phyloP scores from a whole-genome alignment of 2,888 invertebrate species.

The Caenorhabditis zanzibari region DNA sequence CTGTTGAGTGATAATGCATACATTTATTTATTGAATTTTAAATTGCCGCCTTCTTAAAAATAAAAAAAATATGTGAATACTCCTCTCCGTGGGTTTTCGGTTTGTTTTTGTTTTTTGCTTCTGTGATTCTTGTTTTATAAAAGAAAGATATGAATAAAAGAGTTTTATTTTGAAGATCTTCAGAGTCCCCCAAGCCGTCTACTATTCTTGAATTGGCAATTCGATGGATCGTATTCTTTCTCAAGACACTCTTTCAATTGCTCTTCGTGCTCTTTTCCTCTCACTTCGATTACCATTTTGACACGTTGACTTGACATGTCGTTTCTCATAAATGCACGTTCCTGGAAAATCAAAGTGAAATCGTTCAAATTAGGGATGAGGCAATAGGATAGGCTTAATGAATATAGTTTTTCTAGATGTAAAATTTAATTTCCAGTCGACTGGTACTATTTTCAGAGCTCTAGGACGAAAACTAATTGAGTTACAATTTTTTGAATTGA shows the following conservation, averaged over 20 bases:
- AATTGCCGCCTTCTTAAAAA: not conserved
- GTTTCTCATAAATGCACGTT: slow-evolving; percentile 93
- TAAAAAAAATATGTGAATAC: no score
- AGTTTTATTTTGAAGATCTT: not conserved
- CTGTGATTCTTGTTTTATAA: no score
- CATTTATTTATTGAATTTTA: not conserved
- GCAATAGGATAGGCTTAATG: no score
- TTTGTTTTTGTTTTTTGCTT: no score
- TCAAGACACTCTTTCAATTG: slow-evolving; percentile 84
- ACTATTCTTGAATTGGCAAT: slow-evolving; percentile 58
- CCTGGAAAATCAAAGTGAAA: slow-evolving; percentile 84
- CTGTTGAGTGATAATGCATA: slow-evolving; percentile 39
- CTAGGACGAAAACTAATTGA: no score
- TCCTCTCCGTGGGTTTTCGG: not conserved
- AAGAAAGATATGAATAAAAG: no score
- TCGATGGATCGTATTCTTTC: slow-evolving; percentile 37
- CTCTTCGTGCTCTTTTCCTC: slow-evolving; percentile 89
- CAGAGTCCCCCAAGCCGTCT: slow-evolving; percentile 17
- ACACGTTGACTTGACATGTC: slow-evolving; percentile 89
- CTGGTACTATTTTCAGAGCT: no score
- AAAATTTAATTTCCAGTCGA: no score
- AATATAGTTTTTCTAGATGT: no score
- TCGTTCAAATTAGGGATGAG: no score
- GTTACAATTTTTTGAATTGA: no score
- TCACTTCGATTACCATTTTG: slow-evolving; percentile 92